These are phyloP conservation scores for Drosophila quinaria DNA, from an alignment of 2,888 invertebrate species.

Conservation along the genomic window DNA sequence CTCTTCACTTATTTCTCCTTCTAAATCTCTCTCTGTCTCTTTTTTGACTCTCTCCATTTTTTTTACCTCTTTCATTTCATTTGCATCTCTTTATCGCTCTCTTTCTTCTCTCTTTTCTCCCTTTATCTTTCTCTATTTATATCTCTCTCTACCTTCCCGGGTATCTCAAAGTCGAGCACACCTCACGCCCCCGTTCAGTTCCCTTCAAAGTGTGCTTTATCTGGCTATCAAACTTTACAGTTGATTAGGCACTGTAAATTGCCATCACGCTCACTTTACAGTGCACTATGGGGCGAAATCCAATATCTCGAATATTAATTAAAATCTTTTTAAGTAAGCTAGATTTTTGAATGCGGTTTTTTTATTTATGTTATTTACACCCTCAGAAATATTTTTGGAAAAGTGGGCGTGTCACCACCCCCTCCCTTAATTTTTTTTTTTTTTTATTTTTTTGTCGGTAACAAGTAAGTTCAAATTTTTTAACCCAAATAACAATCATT, in stretches of 20 bases:
- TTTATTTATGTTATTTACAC: no score
- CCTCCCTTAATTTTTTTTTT: no score
- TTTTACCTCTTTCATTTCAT: not conserved
- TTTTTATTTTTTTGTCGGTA: no score
- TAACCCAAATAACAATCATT: no score
- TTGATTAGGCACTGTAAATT: conserved; percentile 24
- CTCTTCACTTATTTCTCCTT: not conserved
- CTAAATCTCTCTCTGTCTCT: not conserved
- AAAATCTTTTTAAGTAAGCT: no score
- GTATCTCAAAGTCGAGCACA: not conserved
- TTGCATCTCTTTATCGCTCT: not conserved
- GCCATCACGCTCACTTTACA: not conserved
- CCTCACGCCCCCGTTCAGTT: not conserved
- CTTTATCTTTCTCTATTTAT: not conserved
- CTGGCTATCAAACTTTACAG: conserved; percentile 29
- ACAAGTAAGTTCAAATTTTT: no score
- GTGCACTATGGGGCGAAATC: no score
- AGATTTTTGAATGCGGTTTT: no score
- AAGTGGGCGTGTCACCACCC: no score
- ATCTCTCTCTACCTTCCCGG: not conserved
- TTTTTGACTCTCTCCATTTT: not conserved
- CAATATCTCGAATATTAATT: no score
- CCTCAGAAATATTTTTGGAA: no score
- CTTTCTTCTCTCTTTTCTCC: no score
- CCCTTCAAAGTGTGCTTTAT: conserved; percentile 11